Conservation (phyloP, 2,797 vertebrate species). For the Myripristis jacobus region DNA sequence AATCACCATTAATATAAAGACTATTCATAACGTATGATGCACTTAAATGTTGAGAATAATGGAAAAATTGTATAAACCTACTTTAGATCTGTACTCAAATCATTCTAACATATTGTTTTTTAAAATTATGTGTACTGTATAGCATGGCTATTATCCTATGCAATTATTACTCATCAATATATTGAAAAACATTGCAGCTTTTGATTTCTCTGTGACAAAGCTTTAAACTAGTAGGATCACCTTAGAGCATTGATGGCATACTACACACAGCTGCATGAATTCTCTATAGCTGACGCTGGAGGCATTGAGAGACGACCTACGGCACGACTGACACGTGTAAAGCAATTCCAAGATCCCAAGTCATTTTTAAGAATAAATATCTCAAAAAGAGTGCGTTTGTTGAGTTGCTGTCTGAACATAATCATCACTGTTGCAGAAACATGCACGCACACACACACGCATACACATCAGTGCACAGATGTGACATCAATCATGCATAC, state of each 20-base stretch:
- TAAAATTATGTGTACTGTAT: conserved; percentile 87
- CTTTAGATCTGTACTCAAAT: conserved; percentile 78
- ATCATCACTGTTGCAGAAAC: neutral
- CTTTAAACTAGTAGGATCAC: conserved; percentile 89
- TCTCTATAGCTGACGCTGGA: conserved; percentile 86
- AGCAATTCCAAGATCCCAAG: conserved; percentile 84
- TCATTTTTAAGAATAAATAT: conserved; percentile 99
- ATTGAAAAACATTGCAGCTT: conserved; percentile 77
- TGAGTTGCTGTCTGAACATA: conserved; percentile 22
- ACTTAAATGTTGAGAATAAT: conserved; percentile 89
- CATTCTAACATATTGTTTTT: conserved; percentile 86
- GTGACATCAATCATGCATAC: neutral
- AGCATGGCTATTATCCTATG: conserved; percentile 99
- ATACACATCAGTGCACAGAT: no score
- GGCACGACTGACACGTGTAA: conserved; percentile 76
- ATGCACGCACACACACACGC: neutral
- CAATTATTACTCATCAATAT: conserved; percentile 87
- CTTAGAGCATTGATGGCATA: conserved; percentile 79
- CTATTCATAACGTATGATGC: conserved; percentile 87
- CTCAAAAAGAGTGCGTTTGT: conserved; percentile 63
- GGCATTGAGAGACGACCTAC: conserved; percentile 76
- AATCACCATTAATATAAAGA: conserved; percentile 77
- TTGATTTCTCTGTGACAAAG: conserved; percentile 85
- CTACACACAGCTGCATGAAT: conserved; percentile 89
- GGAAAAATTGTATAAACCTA: conserved; percentile 76